phyloP scores from a whole-genome alignment of 2,113 vertebrate species.

The Columba janthina region DNA sequence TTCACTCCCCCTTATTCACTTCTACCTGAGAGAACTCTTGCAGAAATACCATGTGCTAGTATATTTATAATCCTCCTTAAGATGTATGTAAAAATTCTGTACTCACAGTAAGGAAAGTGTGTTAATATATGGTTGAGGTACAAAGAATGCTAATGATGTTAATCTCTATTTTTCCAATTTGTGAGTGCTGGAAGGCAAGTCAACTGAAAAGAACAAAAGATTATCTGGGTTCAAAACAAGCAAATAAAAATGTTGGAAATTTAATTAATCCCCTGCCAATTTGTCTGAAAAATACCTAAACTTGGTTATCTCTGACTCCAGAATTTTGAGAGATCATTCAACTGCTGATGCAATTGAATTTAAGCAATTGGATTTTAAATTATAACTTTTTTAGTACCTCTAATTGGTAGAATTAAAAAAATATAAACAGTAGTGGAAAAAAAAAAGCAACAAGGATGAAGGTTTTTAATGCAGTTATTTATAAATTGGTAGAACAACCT shows the following conservation, averaged over 20 bases:
- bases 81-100: background rate
- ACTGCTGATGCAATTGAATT: slow-evolving; percentile 30
- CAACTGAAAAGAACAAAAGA: slow-evolving; percentile 48
- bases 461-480: background rate
- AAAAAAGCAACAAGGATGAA: background rate
- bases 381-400: background rate
- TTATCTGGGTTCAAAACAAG: slow-evolving; percentile 49
- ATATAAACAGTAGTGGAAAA: background rate
- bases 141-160: slow-evolving; percentile 30
- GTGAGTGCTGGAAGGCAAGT: slow-evolving; percentile 28
- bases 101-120: background rate
- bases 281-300: slow-evolving; percentile 35
- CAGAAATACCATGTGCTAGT: background rate
- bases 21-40: background rate
- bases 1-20: background rate
- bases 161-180: background rate
- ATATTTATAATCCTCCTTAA: background rate
- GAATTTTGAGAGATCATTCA: slow-evolving; percentile 18
- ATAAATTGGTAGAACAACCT: background rate
- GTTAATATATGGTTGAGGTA: slow-evolving; percentile 35
- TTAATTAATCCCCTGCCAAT: slow-evolving; percentile 47
- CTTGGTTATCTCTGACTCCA: slow-evolving; percentile 22
- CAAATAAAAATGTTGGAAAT: slow-evolving; percentile 45
- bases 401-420: slow-evolving; percentile 3
- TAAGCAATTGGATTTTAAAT: slow-evolving; percentile 35